phyloP scores from a whole-genome alignment of 2,113 vertebrate genomes.

The Heterocephalus glaber region DNA sequence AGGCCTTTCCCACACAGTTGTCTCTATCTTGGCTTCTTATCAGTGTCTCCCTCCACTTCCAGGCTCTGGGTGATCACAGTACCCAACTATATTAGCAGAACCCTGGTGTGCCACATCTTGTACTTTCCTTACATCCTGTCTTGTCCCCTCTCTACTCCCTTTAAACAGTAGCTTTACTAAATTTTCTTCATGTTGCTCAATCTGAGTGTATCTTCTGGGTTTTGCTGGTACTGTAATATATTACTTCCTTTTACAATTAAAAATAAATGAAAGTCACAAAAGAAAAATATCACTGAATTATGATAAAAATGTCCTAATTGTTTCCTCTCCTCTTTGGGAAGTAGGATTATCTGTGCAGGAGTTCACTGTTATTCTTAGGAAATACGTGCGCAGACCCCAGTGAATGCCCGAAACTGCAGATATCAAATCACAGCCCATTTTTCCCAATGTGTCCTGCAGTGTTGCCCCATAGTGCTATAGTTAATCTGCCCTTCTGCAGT shows the following conservation, averaged over 20 bases:
- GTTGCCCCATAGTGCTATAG: no score
- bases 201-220: neutral
- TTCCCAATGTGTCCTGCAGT: neutral
- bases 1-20: neutral
- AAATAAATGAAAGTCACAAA: conserved; percentile 24
- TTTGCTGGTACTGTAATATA: neutral
- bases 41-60: fast-evolving
- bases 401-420: neutral
- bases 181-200: neutral
- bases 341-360: neutral
- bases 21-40: neutral
- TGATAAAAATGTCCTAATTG: neutral
- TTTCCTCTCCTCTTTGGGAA: neutral
- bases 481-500: neutral
- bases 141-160: neutral
- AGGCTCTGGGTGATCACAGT: neutral
- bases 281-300: neutral
- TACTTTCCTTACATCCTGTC: neutral
- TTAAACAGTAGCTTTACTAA: neutral
- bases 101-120: neutral
- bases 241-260: neutral
- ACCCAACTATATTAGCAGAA: neutral
- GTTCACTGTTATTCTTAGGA: neutral
- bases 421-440: no score
- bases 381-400: neutral